Conservation (phyloP, 2,888 invertebrate genomes). For the Ornithoptera priamus region DNA sequence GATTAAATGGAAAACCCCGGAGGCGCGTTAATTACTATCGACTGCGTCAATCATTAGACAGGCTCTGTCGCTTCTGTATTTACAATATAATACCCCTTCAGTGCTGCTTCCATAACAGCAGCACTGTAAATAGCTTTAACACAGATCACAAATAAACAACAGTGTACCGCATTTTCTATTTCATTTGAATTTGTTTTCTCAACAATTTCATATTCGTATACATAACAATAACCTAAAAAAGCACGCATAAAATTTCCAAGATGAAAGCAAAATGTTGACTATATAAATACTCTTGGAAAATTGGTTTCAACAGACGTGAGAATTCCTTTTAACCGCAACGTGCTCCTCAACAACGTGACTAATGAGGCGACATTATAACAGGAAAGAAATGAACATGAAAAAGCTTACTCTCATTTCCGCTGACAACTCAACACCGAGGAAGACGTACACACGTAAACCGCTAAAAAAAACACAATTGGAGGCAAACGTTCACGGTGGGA, state of each 20-base stretch:
- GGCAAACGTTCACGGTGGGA: slow-evolving; percentile 10
- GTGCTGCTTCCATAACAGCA: slow-evolving; percentile 8
- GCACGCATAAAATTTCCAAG: no score
- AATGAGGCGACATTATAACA: no score
- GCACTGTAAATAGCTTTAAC: not conserved
- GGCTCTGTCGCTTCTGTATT: slow-evolving; percentile 43
- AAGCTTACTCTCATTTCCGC: not conserved
- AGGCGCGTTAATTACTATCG: slow-evolving; percentile 48
- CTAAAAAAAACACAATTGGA: slow-evolving; percentile 34
- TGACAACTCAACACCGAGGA: slow-evolving; percentile 2
- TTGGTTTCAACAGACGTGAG: no score
- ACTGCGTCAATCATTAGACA: slow-evolving; percentile 39
- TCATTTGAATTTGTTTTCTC: no score
- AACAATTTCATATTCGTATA: no score
- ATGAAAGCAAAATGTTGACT: no score
- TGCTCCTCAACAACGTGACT: no score
- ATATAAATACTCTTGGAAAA: no score
- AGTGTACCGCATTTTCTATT: no score
- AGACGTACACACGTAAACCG: slow-evolving; percentile 31
- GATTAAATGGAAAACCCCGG: slow-evolving; percentile 42
- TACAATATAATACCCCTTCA: slow-evolving; percentile 32
- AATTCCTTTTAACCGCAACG: no score
- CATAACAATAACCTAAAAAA: no score
- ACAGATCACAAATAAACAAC: not conserved
- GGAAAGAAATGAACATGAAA: no score